A percentile compares a stretch with the other conserved stretches of the same genome.
Evolutionary conservation across 2,888 invertebrate species (phyloP).

Genomic region (Boloria selene): DNA sequence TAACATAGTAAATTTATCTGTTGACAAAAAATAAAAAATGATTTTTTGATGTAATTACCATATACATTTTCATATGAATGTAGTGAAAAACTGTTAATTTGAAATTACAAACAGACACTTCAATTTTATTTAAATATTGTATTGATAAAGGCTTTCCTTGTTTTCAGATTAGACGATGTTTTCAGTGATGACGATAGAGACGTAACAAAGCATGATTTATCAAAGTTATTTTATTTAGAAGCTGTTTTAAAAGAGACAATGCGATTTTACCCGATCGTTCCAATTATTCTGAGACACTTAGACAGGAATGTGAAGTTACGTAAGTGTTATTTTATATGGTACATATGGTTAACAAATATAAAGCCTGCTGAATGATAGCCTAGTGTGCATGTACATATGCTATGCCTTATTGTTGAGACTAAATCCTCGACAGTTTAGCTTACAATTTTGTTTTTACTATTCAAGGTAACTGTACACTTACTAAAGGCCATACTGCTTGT

Average conservation of each 20-base stretch:
- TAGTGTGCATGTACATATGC: slow-evolving; percentile 8
- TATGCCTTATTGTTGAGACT: slow-evolving; percentile 23
- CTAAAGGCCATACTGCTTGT: too few species aligned
- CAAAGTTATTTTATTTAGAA: slow-evolving; percentile 52
- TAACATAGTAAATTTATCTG: too few species aligned
- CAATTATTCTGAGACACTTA: slow-evolving; percentile 46
- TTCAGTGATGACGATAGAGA: slow-evolving; percentile 43
- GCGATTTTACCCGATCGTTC: slow-evolving; percentile 50
- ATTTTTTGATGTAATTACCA: too few species aligned
- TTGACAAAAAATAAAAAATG: too few species aligned
- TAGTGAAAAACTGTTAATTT: too few species aligned
- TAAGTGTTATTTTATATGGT: slow-evolving; percentile 38
- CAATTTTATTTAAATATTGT: too few species aligned
- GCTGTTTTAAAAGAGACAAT: slow-evolving; percentile 56
- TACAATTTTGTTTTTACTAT: too few species aligned
- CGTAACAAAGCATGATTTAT: slow-evolving; percentile 44
- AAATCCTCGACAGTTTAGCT: slow-evolving; percentile 28
- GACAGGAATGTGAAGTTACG: slow-evolving; percentile 49
- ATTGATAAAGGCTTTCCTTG: neutral
- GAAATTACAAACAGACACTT: too few species aligned
- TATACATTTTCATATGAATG: too few species aligned
- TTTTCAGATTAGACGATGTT: slow-evolving; percentile 24
- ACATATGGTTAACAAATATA: too few species aligned
- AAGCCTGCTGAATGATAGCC: too few species aligned
- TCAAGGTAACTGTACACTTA: too few species aligned